Evolutionary conservation across 2,888 invertebrate genomes (phyloP).

Genomic region (Acrobasis consociella): DNA sequence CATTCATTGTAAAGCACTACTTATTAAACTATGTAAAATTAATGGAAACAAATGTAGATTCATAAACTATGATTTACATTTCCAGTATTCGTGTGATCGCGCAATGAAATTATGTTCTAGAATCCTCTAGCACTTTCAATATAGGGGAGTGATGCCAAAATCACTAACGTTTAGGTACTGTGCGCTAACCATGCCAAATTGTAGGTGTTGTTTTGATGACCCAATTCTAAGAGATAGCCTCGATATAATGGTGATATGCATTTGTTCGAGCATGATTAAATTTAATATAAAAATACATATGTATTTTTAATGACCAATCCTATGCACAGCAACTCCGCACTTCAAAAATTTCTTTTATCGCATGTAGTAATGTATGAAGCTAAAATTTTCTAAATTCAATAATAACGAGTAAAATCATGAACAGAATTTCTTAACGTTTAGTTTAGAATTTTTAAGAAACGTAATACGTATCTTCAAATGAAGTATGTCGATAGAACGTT

Average conservation of each 20-base stretch:
- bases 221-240: slow-evolving; percentile 26
- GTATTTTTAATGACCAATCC: background rate
- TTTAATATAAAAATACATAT: background rate
- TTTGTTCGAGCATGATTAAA: background rate
- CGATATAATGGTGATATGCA: slow-evolving; percentile 11
- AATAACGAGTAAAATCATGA: too few relatives aligned
- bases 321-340: background rate
- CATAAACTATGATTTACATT: slow-evolving; percentile 16
- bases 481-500: too few relatives aligned
- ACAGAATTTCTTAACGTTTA: too few relatives aligned
- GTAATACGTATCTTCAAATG: too few relatives aligned
- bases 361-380: background rate
- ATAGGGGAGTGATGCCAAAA: slow-evolving; percentile 29
- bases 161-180: slow-evolving; percentile 25
- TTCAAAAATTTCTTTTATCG: background rate
- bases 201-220: slow-evolving; percentile 28
- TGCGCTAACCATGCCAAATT: slow-evolving; percentile 28
- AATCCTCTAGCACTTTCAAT: slow-evolving; percentile 10
- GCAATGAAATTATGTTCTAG: slow-evolving; percentile 16
- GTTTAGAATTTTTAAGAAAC: too few relatives aligned
- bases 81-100: background rate
- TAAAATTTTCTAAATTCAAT: background rate
- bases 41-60: background rate
- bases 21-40: background rate
- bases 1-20: background rate